Evolutionary conservation across 1,140 invertebrate genomes (phyloP).

Genomic region (Hyles euphorbiae): DNA sequence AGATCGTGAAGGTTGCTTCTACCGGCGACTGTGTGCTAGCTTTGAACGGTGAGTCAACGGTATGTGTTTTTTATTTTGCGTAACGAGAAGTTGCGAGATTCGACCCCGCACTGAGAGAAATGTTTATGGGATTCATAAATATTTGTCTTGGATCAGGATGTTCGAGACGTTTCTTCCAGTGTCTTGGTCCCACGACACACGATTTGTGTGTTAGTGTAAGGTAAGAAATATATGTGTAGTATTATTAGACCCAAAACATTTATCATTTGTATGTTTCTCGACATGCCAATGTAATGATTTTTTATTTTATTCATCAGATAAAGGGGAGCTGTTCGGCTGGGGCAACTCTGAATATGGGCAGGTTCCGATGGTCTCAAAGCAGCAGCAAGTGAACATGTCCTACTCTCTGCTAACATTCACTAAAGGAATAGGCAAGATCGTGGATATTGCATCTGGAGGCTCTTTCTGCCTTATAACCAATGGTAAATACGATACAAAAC

Average conservation of each 20-base stretch:
- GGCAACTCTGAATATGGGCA: constrained; percentile 97
- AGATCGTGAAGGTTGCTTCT: constrained; percentile 87
- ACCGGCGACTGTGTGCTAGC: constrained; percentile 92
- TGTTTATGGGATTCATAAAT: too few relatives aligned
- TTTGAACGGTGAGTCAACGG: constrained; percentile 81
- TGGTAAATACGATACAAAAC: constrained; percentile 69
- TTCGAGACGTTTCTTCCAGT: too few relatives aligned
- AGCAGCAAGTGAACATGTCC: constrained; percentile 82
- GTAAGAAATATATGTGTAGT: too few relatives aligned
- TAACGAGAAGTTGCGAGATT: too few relatives aligned
- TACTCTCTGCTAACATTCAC: constrained; percentile 78
- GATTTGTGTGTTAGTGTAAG: too few relatives aligned
- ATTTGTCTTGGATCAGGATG: too few relatives aligned
- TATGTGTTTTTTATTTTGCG: too few relatives aligned
- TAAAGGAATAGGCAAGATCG: constrained; percentile 83
- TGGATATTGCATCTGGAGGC: constrained; percentile 90
- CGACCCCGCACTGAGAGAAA: too few relatives aligned
- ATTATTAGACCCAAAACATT: too few relatives aligned
- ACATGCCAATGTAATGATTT: too few relatives aligned
- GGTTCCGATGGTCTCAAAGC: constrained; percentile 73
- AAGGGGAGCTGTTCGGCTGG: constrained; percentile 97
- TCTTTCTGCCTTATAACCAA: constrained; percentile 90
- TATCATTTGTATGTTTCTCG: too few relatives aligned
- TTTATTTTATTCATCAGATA: constrained; percentile 77
- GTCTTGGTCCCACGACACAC: too few relatives aligned